These are phyloP conservation scores for Luidia sarsii DNA, from an alignment of 53 echinoderm and acorn worm genomes.

Conservation along the genomic window DNA sequence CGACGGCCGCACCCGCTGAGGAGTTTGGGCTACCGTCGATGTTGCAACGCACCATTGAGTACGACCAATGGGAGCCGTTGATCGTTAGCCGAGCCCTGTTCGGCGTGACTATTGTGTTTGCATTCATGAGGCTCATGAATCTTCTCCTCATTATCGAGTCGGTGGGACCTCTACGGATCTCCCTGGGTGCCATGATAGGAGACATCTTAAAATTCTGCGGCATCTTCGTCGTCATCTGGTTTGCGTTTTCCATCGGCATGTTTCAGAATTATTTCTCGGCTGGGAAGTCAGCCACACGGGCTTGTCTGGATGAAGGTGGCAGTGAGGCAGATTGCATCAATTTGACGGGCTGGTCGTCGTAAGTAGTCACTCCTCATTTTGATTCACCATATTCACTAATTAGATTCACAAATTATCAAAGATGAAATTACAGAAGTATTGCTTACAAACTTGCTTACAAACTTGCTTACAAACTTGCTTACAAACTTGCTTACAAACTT, in stretches of 20 bases:
- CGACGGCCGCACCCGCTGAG: not conserved
- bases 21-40: not conserved
- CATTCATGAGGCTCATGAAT: slow-evolving; percentile 68
- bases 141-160: slow-evolving; percentile 65
- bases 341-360: slow-evolving; percentile 61
- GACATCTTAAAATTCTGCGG: slow-evolving; percentile 81
- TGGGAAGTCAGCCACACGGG: slow-evolving; percentile 13
- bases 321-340: slow-evolving; percentile 23
- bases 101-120: slow-evolving; percentile 63
- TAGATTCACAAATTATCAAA: too few species aligned
- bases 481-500: too few species aligned
- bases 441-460: too few species aligned
- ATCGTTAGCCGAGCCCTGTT: slow-evolving; percentile 62
- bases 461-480: too few species aligned
- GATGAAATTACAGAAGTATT: too few species aligned
- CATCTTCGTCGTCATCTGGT: slow-evolving; percentile 81
- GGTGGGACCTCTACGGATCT: slow-evolving; percentile 82
- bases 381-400: too few species aligned
- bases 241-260: slow-evolving; percentile 81
- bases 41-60: not conserved
- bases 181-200: slow-evolving; percentile 70
- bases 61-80: slow-evolving; percentile 42
- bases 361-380: too few species aligned
- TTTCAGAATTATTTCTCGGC: slow-evolving; percentile 70
- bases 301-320: slow-evolving; percentile 18